Evolutionary conservation across 2,888 invertebrate genomes (phyloP), one percentile per base, ranked within the genome.

Genomic region (Troides helena): DNA sequence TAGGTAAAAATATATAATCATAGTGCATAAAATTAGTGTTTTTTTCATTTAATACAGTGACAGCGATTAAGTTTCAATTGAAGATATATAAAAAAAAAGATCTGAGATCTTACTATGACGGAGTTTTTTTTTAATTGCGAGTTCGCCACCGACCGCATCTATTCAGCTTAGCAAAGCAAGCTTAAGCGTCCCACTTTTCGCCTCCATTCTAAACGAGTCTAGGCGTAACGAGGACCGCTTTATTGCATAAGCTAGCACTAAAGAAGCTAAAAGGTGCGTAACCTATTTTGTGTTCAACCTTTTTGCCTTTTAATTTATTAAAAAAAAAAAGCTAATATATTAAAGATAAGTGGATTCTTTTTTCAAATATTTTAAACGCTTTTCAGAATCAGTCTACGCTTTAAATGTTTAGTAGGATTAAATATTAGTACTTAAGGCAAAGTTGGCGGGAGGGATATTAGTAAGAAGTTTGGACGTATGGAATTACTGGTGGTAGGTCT

Each of bases 231-330:
- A 67, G 67, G 50, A 62, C 66, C 53, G 63, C 67, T 67, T 61
- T 60, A 67, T 63, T 67, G 67, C 67, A 67, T 70, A 67, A 60
- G 63, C 70, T 63, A 62, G 62, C 66, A 50, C 70, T 66, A 64
- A 69, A 70, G 62, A 67, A 63, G 67, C 62, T 67, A 67, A 70
- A 62, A 69, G 66, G 66, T 67, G 65, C 69, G 67, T 70, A 67
- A 60, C 70, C 63, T 70, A 70, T 64, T 67, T 70, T 53, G 67
- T 67, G 62, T 25, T 67, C 59, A 67, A 67, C 63, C 70, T 43
- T 64, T 70, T 67, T 60, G 18, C 23, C 17, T 50, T 62, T 62
- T 58, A 43, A 56, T 50, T 14, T n/a, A 64, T 64, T 68, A 59
- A 23, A 64, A 68, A 60, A 68, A 58, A 30, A 8, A 63, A 59